These are phyloP conservation scores for Tethya wilhelma DNA, from an alignment of 37 sponge, comb jelly and placozoan genomes.

Conservation along the genomic window DNA sequence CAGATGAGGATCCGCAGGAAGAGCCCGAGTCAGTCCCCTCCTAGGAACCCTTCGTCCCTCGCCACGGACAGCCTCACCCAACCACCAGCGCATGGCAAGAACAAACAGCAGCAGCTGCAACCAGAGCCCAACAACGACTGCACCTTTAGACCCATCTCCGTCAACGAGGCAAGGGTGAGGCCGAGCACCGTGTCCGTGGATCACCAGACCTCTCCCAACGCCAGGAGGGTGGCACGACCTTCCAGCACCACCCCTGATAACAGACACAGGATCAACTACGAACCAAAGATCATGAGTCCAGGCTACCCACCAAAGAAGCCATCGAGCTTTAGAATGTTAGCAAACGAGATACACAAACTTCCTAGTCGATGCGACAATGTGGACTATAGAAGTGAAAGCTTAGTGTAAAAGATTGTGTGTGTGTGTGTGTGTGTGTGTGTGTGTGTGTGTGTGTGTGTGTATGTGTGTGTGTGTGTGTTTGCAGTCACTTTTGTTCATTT, in stretches of 20 bases:
- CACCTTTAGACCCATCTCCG: not conserved
- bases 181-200: not conserved
- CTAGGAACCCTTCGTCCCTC: not conserved
- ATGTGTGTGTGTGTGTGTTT: too few species aligned
- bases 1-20: not conserved
- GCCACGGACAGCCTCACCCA: not conserved
- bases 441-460: too few species aligned
- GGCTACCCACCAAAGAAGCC: not conserved
- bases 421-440: too few species aligned
- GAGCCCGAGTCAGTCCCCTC: not conserved
- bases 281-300: constrained; percentile 10
- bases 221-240: not conserved
- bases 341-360: not conserved
- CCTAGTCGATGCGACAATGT: constrained; percentile 2
- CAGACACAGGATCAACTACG: constrained; percentile 1
- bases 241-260: constrained; percentile 6
- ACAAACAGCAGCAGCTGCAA: not conserved
- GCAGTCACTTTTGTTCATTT: too few species aligned
- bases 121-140: not conserved
- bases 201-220: not conserved
- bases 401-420: constrained; percentile 1
- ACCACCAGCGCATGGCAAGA: not conserved
- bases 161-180: not conserved
- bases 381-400: constrained; percentile 3
- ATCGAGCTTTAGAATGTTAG: not conserved